These are phyloP conservation scores for Macrostomum cliftonense DNA, from an alignment of 2,888 invertebrate genomes.

Conservation along the genomic window DNA sequence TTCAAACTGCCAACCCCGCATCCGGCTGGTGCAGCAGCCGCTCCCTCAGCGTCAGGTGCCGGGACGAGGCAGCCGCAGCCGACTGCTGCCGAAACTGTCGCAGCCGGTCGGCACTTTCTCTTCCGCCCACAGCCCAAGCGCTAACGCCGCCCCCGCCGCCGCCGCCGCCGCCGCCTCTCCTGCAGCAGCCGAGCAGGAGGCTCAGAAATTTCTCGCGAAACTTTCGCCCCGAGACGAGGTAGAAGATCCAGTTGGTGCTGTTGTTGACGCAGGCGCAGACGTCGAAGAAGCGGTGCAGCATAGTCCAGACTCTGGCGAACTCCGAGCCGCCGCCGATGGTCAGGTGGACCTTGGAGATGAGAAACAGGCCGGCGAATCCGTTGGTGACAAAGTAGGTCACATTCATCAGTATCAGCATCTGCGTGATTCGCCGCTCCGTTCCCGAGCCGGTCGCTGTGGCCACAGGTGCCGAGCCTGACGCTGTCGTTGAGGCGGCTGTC, in stretches of 20 bases:
- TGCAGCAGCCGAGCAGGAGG: too few relatives aligned
- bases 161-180: background rate
- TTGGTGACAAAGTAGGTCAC: conserved; percentile 2
- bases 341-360: conserved; percentile 1
- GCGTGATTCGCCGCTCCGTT: conserved; percentile 1
- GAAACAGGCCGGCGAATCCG: conserved; percentile 2
- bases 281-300: conserved; percentile 4
- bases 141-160: background rate
- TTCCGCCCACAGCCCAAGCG: too few relatives aligned
- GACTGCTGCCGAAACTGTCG: background rate
- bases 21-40: background rate
- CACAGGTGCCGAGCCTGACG: too few relatives aligned
- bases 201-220: background rate
- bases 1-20: background rate
- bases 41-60: background rate
- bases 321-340: background rate
- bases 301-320: background rate
- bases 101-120: background rate
- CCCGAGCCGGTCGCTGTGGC: too few relatives aligned
- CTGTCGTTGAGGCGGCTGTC: too few relatives aligned
- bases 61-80: background rate
- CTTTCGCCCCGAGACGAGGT: background rate
- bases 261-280: conserved; percentile 4
- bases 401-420: conserved; percentile 1
- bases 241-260: conserved; percentile 3